These are phyloP conservation scores for Dione vanillae DNA, from an alignment of 2,888 invertebrate genomes.

Conservation along the genomic window DNA sequence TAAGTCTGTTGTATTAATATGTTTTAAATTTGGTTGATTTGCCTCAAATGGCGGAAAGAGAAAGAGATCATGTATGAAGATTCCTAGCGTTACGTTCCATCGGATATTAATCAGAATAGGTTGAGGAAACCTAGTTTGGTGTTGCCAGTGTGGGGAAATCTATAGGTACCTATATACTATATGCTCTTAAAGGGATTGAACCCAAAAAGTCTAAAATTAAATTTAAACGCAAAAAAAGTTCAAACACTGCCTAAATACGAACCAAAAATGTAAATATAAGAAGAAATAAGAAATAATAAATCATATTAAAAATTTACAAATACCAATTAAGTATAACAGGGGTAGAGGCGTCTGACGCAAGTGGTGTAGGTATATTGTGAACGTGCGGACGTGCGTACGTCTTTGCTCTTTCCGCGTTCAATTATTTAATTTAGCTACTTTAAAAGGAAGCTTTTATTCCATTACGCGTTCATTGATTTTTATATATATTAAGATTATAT, in stretches of 20 bases:
- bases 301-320: neutral
- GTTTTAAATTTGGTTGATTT: no score
- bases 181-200: no score
- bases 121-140: neutral
- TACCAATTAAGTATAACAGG: constrained; percentile 7
- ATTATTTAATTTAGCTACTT: constrained; percentile 3
- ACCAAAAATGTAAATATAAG: neutral
- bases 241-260: no score
- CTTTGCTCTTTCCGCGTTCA: neutral
- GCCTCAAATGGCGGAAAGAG: no score
- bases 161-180: no score
- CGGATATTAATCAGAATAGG: neutral
- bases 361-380: neutral
- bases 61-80: no score
- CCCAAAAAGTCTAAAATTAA: no score
- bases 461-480: constrained; percentile 6
- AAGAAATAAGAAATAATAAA: constrained; percentile 7
- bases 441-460: constrained; percentile 15
- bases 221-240: no score
- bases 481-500: neutral
- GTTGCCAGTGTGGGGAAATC: neutral
- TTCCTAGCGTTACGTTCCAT: no score
- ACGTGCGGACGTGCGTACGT: neutral
- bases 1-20: no score
- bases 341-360: neutral